phyloP scores from a whole-genome alignment of 2,888 invertebrate genomes.

The Aporophyla lueneburgensis region DNA sequence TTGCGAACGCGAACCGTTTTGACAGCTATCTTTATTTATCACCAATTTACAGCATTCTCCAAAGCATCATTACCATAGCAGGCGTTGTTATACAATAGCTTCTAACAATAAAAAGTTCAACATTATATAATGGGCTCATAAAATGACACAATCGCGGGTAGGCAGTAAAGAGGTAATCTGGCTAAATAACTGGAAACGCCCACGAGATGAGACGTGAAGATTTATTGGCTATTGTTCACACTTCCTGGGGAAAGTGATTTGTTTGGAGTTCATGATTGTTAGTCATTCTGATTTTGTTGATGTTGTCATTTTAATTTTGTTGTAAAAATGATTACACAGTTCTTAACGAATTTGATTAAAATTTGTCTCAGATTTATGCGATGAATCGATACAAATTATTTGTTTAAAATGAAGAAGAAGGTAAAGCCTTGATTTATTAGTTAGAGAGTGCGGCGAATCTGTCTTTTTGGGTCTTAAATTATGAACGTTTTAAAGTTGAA shows the following conservation, averaged over 20 bases:
- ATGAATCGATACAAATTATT: background rate
- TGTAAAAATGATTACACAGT: background rate
- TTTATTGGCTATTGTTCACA: conserved; percentile 63
- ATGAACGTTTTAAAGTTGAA: background rate
- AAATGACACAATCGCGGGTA: conserved; percentile 51
- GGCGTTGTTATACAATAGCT: conserved; percentile 48
- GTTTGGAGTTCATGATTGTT: conserved; percentile 53
- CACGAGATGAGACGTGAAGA: conserved; percentile 52
- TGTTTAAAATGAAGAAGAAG: background rate
- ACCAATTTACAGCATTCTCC: conserved; percentile 1
- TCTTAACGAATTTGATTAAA: too few species aligned
- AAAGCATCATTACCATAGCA: conserved; percentile 22
- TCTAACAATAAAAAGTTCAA: conserved; percentile 47
- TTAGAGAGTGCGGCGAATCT: background rate
- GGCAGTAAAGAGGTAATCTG: conserved; percentile 51
- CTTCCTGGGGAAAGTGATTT: conserved; percentile 70
- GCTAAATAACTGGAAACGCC: conserved; percentile 61
- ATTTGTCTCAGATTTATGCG: too few species aligned
- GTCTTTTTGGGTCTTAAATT: background rate
- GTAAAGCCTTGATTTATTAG: background rate
- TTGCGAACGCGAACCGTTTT: conserved; percentile 4
- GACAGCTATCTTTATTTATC: conserved; percentile 18
- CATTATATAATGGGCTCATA: conserved; percentile 57
- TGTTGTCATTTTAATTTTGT: background rate
- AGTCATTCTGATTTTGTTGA: conserved; percentile 36